Evolutionary conservation across 1,140 invertebrate species (phyloP).

Genomic region (Phenacoccus solenopsis): DNA sequence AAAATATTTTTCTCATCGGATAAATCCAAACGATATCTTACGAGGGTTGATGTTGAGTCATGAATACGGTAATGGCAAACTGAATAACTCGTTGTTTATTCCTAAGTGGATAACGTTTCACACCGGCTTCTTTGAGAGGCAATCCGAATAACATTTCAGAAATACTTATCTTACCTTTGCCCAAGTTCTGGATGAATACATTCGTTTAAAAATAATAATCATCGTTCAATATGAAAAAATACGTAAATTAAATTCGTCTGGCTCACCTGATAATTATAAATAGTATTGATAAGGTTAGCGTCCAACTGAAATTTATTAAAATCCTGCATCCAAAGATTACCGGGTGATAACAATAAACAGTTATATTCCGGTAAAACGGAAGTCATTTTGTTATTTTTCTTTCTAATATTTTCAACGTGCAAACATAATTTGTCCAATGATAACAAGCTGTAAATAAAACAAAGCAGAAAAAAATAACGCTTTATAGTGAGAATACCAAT

Average conservation of each 20-base stretch:
- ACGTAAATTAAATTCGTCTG: not conserved
- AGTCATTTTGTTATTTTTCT: constrained; percentile 38
- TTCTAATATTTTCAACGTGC: constrained; percentile 67
- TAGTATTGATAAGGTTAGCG: constrained; percentile 59
- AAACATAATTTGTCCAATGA: constrained; percentile 70
- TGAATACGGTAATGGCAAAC: constrained; percentile 78
- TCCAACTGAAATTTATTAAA: constrained; percentile 60
- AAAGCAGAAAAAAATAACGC: not conserved
- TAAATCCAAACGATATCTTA: constrained; percentile 34
- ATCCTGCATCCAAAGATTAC: constrained; percentile 84
- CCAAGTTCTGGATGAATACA: constrained; percentile 43
- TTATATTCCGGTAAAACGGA: constrained; percentile 73
- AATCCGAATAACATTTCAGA: constrained; percentile 86
- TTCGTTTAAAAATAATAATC: not conserved
- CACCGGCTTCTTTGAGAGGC: constrained; percentile 73
- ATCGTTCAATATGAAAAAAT: constrained; percentile 4
- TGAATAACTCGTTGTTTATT: constrained; percentile 70
- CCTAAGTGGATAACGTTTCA: constrained; percentile 72
- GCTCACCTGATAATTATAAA: constrained; percentile 67
- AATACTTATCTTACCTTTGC: constrained; percentile 67
- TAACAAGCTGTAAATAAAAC: constrained; percentile 27
- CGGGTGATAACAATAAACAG: constrained; percentile 84
- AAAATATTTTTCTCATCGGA: not conserved
- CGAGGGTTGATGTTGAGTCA: constrained; percentile 63
- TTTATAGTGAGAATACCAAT: not conserved